phyloP scores from a whole-genome alignment of 2,888 invertebrate genomes.

The Germaria angustata region DNA sequence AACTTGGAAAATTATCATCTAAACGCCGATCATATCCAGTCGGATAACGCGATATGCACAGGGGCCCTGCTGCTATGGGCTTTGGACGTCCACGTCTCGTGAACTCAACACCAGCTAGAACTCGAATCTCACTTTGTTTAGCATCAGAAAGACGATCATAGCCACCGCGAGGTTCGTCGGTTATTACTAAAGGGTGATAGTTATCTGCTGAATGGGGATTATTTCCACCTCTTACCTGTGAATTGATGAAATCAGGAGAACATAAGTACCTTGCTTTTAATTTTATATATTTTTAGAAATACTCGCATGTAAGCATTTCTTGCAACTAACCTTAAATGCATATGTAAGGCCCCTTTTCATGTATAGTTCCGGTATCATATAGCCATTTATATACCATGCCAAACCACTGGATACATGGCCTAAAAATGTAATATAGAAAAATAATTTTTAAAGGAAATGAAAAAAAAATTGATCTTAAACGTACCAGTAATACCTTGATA shows the following conservation, averaged over 20 bases:
- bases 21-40: slow-evolving; percentile 86
- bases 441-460: not conserved
- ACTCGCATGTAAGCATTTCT: not conserved
- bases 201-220: slow-evolving; percentile 91
- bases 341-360: slow-evolving; percentile 91
- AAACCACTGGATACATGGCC: slow-evolving; percentile 86
- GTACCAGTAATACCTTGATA: slow-evolving; percentile 87
- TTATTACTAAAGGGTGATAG: slow-evolving; percentile 95
- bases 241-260: not conserved
- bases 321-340: slow-evolving; percentile 85
- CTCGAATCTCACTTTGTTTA: slow-evolving; percentile 86
- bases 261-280: no score
- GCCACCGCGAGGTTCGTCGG: slow-evolving; percentile 91
- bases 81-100: slow-evolving; percentile 90
- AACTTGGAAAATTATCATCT: slow-evolving; percentile 88
- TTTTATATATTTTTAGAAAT: no score
- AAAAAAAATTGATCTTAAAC: not conserved
- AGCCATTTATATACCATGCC: slow-evolving; percentile 96
- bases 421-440: slow-evolving; percentile 69
- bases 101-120: slow-evolving; percentile 89
- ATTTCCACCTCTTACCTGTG: slow-evolving; percentile 87
- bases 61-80: slow-evolving; percentile 90
- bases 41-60: slow-evolving; percentile 87
- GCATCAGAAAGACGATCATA: slow-evolving; percentile 87
- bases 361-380: slow-evolving; percentile 92